A percentile compares a stretch with the other conserved stretches of the same genome.
These are phyloP conservation scores for Hypercompe scribonia DNA, from an alignment of 2,888 invertebrate species.

Conservation along the genomic window DNA sequence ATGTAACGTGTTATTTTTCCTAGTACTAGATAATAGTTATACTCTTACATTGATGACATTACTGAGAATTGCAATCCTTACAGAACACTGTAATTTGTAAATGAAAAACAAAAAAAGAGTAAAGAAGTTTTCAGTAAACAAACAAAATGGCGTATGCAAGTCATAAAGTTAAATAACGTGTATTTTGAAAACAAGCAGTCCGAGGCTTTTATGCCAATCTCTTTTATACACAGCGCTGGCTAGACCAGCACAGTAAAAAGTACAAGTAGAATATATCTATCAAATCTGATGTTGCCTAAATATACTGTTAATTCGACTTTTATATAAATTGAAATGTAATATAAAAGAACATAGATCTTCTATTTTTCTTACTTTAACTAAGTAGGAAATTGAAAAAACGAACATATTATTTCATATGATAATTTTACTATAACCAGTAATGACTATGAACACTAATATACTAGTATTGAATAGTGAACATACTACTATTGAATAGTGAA, in stretches of 20 bases:
- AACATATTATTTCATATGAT: not conserved
- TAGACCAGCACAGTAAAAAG: constrained; percentile 68
- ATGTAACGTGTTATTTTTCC: no score
- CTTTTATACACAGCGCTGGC: constrained; percentile 68
- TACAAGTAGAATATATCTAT: not conserved
- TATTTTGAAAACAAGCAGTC: constrained; percentile 72
- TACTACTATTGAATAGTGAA: no score
- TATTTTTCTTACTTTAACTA: not conserved
- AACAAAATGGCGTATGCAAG: constrained; percentile 22
- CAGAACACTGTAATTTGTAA: not conserved
- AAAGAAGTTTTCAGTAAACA: constrained; percentile 6
- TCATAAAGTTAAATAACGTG: constrained; percentile 44
- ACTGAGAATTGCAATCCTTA: not conserved
- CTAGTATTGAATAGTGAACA: no score
- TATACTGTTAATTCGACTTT: not conserved
- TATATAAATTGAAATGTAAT: not conserved
- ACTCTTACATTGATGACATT: not conserved
- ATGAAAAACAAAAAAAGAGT: constrained; percentile 4
- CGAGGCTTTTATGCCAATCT: constrained; percentile 48
- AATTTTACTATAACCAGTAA: no score
- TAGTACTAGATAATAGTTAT: not conserved
- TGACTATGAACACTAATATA: no score
- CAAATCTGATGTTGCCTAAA: not conserved
- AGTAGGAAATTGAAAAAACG: not conserved
- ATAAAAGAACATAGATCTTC: not conserved